Evolutionary conservation across 1,140 invertebrate genomes (phyloP), one percentile per base, ranked within the genome.

Genomic region (Drosophila neocordata): DNA sequence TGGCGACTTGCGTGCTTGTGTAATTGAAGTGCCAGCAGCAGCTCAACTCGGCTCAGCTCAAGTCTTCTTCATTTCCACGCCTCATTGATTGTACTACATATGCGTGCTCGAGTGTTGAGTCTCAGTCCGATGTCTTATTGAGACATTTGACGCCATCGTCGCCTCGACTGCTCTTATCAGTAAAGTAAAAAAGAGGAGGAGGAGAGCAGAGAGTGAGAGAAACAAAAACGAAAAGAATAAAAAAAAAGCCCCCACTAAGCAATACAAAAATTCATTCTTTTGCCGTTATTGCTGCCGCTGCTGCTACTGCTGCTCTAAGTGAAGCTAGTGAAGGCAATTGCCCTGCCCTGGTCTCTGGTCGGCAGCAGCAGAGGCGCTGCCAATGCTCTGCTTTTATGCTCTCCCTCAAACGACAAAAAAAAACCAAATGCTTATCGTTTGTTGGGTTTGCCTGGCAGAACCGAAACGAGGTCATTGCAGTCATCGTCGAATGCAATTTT

Each of bases 1-100:
- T 34, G 65, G 74, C 67, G 62, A 84, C 82, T 87, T 85, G 82
- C 82, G 82, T 85, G 82, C 74, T 85, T 82, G 58, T 85, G 82
- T 85, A 85, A 85, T 85, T 87, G 81, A 85, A 85, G 78, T 75
- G 77, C 73, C 87, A 82, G 56, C 66, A 69, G 56, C 20, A 37
- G 59, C 60, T 41, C 38, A 68, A 65, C 73, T 73, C 70, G 41
- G 41, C 41, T 48, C 41, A 20, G 81, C 83, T 85, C 69, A 60
- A 37, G 60, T 73, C 71, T 70, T 65, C 61, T 57, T 34, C 53
- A 34, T 18, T 56, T 75, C 76, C 76, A 84, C 77, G 81, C 80
- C 79, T 72, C 81, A 77, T 85, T 81, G 66, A 77, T 69, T 66
- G 52, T 80, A 74, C 76, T 80, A 74, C 80, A 69, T 55, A 76